Percentiles rank a stretch among this genome's conserved stretches.
phyloP scores from a whole-genome alignment of 2,888 invertebrate genomes.

The Athripsodes cinereus region DNA sequence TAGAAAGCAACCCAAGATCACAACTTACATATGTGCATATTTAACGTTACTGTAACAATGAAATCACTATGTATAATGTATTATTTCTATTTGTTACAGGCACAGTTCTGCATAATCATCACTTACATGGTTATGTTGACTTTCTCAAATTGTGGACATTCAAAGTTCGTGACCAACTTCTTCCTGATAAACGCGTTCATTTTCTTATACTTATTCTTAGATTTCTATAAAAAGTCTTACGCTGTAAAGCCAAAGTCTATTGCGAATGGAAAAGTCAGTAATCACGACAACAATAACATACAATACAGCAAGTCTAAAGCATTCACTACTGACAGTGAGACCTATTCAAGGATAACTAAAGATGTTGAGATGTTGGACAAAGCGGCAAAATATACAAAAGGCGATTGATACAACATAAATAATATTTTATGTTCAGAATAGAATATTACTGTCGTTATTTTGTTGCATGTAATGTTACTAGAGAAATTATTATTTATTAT shows the following conservation, averaged over 20 bases:
- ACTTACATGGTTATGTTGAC: slow-evolving; percentile 53
- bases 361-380: slow-evolving; percentile 16
- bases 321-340: slow-evolving; percentile 10
- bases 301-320: not conserved
- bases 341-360: slow-evolving; percentile 19
- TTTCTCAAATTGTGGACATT: slow-evolving; percentile 56
- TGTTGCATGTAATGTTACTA: not conserved
- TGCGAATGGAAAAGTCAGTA: not conserved
- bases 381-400: slow-evolving; percentile 12
- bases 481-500: no score
- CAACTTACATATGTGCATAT: no score
- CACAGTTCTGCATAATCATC: slow-evolving; percentile 63
- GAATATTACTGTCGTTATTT: not conserved
- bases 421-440: not conserved
- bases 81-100: slow-evolving; percentile 37
- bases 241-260: slow-evolving; percentile 31
- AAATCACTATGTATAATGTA: no score
- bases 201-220: slow-evolving; percentile 53
- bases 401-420: not conserved
- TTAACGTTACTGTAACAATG: no score
- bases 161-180: slow-evolving; percentile 53
- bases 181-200: slow-evolving; percentile 49
- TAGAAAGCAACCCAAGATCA: no score
- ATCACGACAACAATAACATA: not conserved
- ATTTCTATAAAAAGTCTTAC: slow-evolving; percentile 55